A percentile compares a stretch with the other conserved stretches of the same genome.
Conservation (phyloP, 2,113 vertebrate species). For the Nansenia antarctica region DNA sequence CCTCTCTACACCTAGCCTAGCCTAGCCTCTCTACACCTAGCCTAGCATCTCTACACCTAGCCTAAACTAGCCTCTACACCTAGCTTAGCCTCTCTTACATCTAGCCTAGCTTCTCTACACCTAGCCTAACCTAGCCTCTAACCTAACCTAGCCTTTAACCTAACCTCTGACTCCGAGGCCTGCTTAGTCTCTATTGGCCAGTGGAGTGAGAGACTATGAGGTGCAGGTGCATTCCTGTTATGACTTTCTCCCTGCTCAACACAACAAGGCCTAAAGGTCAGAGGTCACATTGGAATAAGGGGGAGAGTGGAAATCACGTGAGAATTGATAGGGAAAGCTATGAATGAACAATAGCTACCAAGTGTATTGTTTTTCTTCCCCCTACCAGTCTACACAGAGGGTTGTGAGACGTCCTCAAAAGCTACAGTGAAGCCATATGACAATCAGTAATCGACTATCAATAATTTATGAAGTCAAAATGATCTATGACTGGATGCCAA, state of each 20-base stretch:
- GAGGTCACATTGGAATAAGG: slow-evolving; percentile 19
- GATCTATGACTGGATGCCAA: slow-evolving; percentile 22
- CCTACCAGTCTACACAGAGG: background rate
- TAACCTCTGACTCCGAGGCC: background rate
- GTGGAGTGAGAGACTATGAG: slow-evolving; percentile 3
- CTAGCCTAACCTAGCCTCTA: no score
- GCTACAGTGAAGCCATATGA: slow-evolving; percentile 23
- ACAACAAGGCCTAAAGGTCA: slow-evolving; percentile 16
- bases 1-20: no score
- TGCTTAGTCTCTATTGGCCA: background rate
- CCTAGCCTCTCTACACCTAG: no score
- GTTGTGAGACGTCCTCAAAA: slow-evolving; percentile 2
- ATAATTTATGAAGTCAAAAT: slow-evolving; percentile 40
- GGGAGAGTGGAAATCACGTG: background rate
- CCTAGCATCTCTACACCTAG: no score
- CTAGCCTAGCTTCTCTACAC: no score
- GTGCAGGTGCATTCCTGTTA: slow-evolving; percentile 26
- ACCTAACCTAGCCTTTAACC: no score
- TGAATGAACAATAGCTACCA: slow-evolving; percentile 7
- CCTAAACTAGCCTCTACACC: no score
- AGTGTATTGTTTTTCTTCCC: slow-evolving; percentile 5
- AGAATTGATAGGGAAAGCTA: background rate
- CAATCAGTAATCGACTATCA: no score
- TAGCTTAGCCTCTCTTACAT: no score
- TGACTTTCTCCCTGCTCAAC: slow-evolving; percentile 3